phyloP scores from a whole-genome alignment of 2,113 vertebrate species.

The Felis chaus region DNA sequence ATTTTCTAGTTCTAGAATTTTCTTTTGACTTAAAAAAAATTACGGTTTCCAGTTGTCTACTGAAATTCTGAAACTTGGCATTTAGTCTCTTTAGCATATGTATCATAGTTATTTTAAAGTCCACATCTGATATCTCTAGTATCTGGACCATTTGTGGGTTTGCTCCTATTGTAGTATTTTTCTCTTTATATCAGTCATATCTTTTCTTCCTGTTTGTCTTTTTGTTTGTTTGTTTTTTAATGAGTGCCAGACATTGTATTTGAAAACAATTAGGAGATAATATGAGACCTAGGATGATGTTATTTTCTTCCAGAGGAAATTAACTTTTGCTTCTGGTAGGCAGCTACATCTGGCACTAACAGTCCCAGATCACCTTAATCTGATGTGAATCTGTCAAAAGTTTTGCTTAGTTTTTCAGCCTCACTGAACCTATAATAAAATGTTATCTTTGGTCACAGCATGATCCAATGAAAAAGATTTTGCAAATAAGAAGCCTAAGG shows the following conservation, averaged over 20 bases:
- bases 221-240: neutral
- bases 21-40: neutral
- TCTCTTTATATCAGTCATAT: constrained; percentile 13
- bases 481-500: neutral
- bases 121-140: neutral
- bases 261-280: constrained; percentile 24
- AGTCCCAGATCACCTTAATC: neutral
- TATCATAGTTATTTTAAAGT: neutral
- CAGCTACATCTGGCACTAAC: neutral
- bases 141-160: neutral
- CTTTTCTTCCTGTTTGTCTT: neutral
- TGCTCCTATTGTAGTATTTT: neutral
- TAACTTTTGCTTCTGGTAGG: constrained; percentile 36
- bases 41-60: neutral
- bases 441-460: neutral
- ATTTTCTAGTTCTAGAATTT: constrained; percentile 20
- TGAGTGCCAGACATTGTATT: neutral
- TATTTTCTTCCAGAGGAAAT: constrained; percentile 18
- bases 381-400: neutral
- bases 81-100: neutral
- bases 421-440: neutral
- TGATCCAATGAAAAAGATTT: neutral
- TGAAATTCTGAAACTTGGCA: neutral
- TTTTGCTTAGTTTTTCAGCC: neutral
- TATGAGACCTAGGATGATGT: neutral